Evolutionary conservation across 2,888 invertebrate species (phyloP).

Genomic region (Apamea sordens): DNA sequence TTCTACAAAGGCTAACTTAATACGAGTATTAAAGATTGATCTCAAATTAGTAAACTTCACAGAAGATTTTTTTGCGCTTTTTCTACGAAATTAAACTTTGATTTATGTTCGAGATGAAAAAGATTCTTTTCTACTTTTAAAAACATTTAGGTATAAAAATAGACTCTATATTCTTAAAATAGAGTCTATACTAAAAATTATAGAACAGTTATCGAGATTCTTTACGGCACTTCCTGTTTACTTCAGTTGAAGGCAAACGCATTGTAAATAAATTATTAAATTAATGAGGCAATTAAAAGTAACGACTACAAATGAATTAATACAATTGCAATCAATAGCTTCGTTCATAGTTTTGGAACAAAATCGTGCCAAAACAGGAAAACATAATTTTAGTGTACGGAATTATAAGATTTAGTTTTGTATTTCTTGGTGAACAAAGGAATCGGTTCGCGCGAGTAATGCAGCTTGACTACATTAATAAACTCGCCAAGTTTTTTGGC

Average conservation of each 20-base stretch:
- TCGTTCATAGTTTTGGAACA: constrained; percentile 37
- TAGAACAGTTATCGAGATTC: constrained; percentile 4
- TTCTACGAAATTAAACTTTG: not conserved
- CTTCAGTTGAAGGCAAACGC: constrained; percentile 17
- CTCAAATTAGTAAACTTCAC: constrained; percentile 9
- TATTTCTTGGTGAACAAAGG: constrained; percentile 75
- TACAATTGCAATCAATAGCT: constrained; percentile 53
- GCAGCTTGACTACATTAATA: constrained; percentile 84
- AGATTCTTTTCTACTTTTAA: not conserved
- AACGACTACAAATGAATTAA: constrained; percentile 35
- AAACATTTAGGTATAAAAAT: not conserved
- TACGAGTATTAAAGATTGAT: not conserved
- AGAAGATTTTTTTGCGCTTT: not conserved
- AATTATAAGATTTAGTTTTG: constrained; percentile 71
- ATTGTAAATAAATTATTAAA: constrained; percentile 30
- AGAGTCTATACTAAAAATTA: not conserved
- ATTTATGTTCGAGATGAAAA: not conserved
- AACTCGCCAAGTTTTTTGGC: constrained; percentile 86
- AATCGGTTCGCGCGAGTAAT: constrained; percentile 81
- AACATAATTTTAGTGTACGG: constrained; percentile 28
- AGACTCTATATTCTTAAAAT: not conserved
- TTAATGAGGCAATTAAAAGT: constrained; percentile 39
- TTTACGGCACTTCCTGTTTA: constrained; percentile 45
- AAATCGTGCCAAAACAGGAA: constrained; percentile 47
- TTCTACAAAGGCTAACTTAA: constrained; percentile 11